phyloP scores from a whole-genome alignment of 53 echinoderm and acorn worm species.

The Paracentrotus lividus region DNA sequence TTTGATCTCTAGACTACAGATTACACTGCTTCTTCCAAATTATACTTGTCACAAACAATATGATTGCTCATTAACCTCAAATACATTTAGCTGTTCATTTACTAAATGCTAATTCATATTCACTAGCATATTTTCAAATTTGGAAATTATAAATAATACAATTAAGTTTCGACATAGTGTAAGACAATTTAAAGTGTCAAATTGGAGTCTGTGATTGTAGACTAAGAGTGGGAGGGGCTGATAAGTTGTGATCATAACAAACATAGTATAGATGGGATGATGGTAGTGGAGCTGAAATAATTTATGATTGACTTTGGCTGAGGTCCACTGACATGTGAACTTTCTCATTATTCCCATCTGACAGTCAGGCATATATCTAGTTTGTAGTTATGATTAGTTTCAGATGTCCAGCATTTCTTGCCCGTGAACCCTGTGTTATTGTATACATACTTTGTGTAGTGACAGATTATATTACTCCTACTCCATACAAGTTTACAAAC shows the following conservation, averaged over 20 bases:
- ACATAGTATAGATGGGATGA: not conserved
- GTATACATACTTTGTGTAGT: no score
- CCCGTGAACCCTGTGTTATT: not conserved
- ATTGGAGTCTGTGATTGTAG: not conserved
- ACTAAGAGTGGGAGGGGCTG: not conserved
- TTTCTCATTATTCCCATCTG: not conserved
- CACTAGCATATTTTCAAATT: no score
- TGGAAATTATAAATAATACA: no score
- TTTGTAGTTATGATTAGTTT: not conserved
- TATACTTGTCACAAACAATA: not conserved
- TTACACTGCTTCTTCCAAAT: not conserved
- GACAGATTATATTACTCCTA: no score
- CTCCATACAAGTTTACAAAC: no score
- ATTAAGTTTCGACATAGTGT: no score
- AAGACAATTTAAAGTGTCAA: no score
- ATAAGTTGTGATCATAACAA: not conserved
- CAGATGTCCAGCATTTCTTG: not conserved
- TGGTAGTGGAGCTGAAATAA: not conserved
- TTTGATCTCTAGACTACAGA: not conserved
- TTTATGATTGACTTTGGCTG: constrained; percentile 13
- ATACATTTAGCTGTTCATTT: no score
- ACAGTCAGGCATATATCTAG: constrained; percentile 22
- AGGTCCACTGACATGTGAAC: not conserved
- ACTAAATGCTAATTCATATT: no score
- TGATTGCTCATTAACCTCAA: no score